Evolutionary conservation across 2,797 vertebrate genomes (phyloP), one percentile per base, ranked within the genome.

Genomic region (Dromococcyx pavoninus): DNA sequence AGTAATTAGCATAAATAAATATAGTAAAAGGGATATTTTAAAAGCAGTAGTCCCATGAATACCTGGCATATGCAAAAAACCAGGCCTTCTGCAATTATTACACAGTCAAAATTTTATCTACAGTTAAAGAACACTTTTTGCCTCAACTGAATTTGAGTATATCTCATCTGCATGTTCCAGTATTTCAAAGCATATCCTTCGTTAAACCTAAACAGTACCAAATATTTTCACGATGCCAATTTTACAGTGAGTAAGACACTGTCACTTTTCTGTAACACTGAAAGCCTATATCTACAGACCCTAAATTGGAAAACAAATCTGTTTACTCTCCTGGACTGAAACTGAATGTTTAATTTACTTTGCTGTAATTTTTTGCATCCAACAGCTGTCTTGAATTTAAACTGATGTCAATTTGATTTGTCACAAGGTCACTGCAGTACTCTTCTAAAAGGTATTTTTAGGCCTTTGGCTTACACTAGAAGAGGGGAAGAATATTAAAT

Each of bases 91-190:
- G 54, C 50, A 78, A 79, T 93, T 95, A 94, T 92, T 92, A 79
- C 86, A 44, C 64, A 32, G 8, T 57, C 43, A 93, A 86, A 96
- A 93, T 77, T 86, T 96, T 92, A 95, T 91, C 76, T 92, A 62
- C 32, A 48, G 87, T 88, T 95, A 94, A 96, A 93, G 74, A 89
- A 84, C 32, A 70, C 54, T 91, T 91, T 92, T 93, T 95, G 84
- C 81, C 56, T 89, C 83, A 92, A 72, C 81, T 94, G 43, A 94
- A 75, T 94, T 93, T 89, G 75, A 88, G 88, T 89, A 94, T 83
- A 56, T 80, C 93, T 76, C 93, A 95, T 57, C 71, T 91, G 48
- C 78, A 82, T n/a, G 44, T 83, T 84, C 91, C 72, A 79, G 74
- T 57, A 89, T 48, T 86, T 75, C 51, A 64, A 74, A 87, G 51